Percentiles rank a stretch among this genome's conserved stretches.
Evolutionary conservation across 1,140 invertebrate species (phyloP).

Genomic region (Drosophila ficusphila): DNA sequence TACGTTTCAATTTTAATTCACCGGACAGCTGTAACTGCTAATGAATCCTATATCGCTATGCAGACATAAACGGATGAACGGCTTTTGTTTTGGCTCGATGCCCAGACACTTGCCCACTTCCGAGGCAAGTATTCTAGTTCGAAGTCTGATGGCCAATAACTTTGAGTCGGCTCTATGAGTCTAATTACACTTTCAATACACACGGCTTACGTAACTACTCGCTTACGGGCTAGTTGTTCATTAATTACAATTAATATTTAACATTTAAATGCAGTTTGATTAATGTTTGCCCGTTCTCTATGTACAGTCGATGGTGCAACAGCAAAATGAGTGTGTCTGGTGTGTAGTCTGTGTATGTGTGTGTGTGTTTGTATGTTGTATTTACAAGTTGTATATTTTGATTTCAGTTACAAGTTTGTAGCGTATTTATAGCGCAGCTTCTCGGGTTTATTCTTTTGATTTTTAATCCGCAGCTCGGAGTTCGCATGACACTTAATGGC

Average conservation of each 20-base stretch:
- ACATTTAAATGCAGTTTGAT: conserved; percentile 80
- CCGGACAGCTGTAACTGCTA: conserved; percentile 23
- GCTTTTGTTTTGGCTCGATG: neutral
- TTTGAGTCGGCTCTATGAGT: conserved; percentile 45
- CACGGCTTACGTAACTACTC: conserved; percentile 49
- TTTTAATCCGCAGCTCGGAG: conserved; percentile 4
- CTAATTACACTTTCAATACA: conserved; percentile 63
- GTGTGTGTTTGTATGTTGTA: conserved; percentile 24
- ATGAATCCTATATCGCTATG: conserved; percentile 31
- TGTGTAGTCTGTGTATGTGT: conserved; percentile 4
- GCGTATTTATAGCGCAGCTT: conserved; percentile 42
- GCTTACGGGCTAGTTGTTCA: conserved; percentile 50
- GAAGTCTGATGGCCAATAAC: conserved; percentile 22
- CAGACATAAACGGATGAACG: conserved; percentile 30
- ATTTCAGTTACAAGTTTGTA: conserved; percentile 74
- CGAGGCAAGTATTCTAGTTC: neutral
- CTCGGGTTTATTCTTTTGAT: conserved; percentile 26
- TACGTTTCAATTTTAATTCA: conserved; percentile 28
- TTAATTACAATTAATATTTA: conserved; percentile 70
- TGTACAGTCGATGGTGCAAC: conserved; percentile 68
- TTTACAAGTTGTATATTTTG: conserved; percentile 66
- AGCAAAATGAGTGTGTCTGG: conserved; percentile 22
- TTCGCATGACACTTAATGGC: conserved; percentile 25
- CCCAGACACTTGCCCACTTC: neutral
- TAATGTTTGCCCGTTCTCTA: conserved; percentile 73